Conservation (phyloP, 2,888 invertebrate genomes). For the Caenorhabditis imperialis region DNA sequence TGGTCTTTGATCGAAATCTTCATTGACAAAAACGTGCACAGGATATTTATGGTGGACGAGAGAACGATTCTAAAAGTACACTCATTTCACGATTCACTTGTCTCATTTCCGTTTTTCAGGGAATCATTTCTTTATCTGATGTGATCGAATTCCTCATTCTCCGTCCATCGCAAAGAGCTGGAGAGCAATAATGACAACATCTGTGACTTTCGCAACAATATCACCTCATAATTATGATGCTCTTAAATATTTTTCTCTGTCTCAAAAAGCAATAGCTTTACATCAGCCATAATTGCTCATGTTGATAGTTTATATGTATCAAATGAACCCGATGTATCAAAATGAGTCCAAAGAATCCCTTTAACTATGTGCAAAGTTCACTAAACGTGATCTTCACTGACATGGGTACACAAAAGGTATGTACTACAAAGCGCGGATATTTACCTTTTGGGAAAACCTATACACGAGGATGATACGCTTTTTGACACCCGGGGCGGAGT, state of each 20-base stretch:
- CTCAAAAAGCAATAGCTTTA: constrained; percentile 1
- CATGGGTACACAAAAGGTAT: constrained; percentile 54
- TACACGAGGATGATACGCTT: constrained; percentile 53
- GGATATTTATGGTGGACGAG: constrained; percentile 57
- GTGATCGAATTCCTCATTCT: constrained; percentile 49
- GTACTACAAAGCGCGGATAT: constrained; percentile 52
- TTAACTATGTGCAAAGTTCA: constrained; percentile 36
- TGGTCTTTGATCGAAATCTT: constrained; percentile 59
- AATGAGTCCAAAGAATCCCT: constrained; percentile 27
- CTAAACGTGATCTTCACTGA: constrained; percentile 48
- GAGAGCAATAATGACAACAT: constrained; percentile 10
- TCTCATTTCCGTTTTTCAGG: no score
- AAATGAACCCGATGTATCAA: constrained; percentile 22
- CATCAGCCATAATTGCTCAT: neutral
- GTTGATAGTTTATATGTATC: neutral
- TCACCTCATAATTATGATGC: constrained; percentile 17
- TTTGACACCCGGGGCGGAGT: constrained; percentile 56
- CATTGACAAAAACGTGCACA: constrained; percentile 62
- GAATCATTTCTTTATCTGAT: constrained; percentile 55
- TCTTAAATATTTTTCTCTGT: no score
- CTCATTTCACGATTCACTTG: neutral
- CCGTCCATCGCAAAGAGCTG: constrained; percentile 31
- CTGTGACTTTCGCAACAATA: constrained; percentile 19
- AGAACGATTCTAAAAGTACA: constrained; percentile 41
- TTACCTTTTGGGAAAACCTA: constrained; percentile 39